Evolutionary conservation across 23 tunicate genomes (phyloP).

Genomic region (Oikopleura vanhoeffeni): DNA sequence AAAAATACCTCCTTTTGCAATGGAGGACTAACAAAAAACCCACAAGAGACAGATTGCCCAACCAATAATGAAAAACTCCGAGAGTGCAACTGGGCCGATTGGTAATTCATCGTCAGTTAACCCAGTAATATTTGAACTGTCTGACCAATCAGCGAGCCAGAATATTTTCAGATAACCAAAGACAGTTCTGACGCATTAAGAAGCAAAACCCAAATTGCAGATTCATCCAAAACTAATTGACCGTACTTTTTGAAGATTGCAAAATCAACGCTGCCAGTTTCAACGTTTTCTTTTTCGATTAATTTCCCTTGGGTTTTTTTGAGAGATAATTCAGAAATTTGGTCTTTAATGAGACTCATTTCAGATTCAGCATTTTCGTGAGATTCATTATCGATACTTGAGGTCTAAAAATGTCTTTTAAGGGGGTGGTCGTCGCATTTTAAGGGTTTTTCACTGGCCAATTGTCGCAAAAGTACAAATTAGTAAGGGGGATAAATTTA

Average conservation of each 20-base stretch:
- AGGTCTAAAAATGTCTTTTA: not conserved
- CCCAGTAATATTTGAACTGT: not conserved
- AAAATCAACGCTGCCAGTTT: not conserved
- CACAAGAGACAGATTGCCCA: too few relatives aligned
- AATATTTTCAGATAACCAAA: not conserved
- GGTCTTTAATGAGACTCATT: not conserved
- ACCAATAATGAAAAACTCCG: too few relatives aligned
- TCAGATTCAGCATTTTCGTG: not conserved
- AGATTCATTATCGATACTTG: not conserved
- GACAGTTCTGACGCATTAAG: not conserved
- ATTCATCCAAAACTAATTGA: not conserved
- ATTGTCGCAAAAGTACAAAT: too few relatives aligned
- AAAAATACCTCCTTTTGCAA: too few relatives aligned
- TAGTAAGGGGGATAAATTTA: too few relatives aligned
- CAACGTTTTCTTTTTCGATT: not conserved
- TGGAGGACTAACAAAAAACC: too few relatives aligned
- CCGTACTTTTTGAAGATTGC: not conserved
- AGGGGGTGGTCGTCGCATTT: too few relatives aligned
- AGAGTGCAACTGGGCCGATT: too few relatives aligned
- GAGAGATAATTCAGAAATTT: not conserved
- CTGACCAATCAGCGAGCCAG: constrained; percentile 15
- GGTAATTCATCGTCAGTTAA: not conserved
- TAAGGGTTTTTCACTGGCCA: too few relatives aligned
- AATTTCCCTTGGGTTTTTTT: not conserved
- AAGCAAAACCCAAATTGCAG: not conserved